These are phyloP conservation scores for Sebastes steindachneri DNA, from an alignment of 2,797 vertebrate species.

Conservation along the genomic window DNA sequence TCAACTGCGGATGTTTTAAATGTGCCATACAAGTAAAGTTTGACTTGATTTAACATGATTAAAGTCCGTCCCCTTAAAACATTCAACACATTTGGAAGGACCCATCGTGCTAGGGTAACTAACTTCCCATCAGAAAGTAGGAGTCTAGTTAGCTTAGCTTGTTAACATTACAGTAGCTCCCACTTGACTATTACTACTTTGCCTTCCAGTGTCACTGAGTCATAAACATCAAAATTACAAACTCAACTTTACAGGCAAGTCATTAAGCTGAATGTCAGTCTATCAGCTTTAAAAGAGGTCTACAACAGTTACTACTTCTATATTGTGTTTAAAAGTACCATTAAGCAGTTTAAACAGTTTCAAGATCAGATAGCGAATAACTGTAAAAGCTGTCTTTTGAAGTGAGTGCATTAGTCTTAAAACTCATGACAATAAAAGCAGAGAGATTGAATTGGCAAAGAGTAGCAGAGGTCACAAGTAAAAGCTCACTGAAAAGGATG, in stretches of 20 bases:
- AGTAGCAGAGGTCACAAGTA: neutral
- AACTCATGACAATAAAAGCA: neutral
- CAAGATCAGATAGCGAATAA: neutral
- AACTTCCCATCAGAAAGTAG: no score
- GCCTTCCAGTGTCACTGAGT: neutral
- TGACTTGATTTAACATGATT: no score
- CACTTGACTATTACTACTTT: neutral
- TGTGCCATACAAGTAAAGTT: no score
- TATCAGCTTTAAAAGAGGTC: neutral
- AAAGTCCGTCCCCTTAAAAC: no score
- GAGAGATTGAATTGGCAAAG: neutral
- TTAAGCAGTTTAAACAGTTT: neutral
- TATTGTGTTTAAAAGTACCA: neutral
- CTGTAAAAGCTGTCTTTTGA: neutral
- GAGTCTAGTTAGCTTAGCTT: accelerated
- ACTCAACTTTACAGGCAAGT: neutral
- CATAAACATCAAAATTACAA: neutral
- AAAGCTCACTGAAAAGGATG: neutral
- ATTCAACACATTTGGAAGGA: no score
- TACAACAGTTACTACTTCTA: neutral
- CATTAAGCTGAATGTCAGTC: neutral
- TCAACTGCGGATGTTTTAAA: no score
- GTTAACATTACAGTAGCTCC: neutral
- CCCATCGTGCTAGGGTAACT: accelerated
- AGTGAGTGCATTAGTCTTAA: neutral